Percentiles rank a stretch among this genome's conserved stretches.
phyloP scores from a whole-genome alignment of 2,113 vertebrate species.

The Entomyzon cyanotis region DNA sequence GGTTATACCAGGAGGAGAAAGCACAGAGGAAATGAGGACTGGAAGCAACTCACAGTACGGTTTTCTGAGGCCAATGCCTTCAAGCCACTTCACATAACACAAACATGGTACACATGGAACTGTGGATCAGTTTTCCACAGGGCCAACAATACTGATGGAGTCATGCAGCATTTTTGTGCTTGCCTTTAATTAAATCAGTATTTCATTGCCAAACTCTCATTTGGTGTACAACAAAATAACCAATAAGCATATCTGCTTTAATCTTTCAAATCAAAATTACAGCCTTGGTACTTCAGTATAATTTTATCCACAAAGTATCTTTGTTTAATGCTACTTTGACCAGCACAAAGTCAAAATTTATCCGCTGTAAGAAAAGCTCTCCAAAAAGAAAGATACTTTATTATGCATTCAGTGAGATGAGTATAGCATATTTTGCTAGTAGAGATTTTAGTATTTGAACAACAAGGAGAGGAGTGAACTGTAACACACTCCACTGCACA shows the following conservation, averaged over 20 bases:
- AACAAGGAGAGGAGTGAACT: not conserved
- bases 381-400: not conserved
- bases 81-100: accelerated
- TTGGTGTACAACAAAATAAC: not conserved
- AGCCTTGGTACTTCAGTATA: not conserved
- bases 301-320: not conserved
- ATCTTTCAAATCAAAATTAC: not conserved
- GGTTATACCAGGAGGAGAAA: not conserved
- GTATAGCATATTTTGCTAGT: not conserved
- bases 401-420: not conserved
- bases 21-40: not conserved
- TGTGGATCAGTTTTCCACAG: not conserved
- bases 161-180: not conserved
- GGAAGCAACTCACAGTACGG: not conserved
- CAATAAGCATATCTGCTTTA: not conserved
- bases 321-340: not conserved
- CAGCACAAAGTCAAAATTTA: not conserved
- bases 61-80: not conserved
- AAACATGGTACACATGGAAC: accelerated
- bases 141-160: not conserved
- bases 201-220: not conserved
- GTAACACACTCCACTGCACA: not conserved
- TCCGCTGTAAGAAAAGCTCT: accelerated
- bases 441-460: not conserved
- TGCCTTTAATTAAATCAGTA: not conserved